These are phyloP conservation scores for Drosophila rubida DNA, from an alignment of 2,888 invertebrate genomes.

Conservation along the genomic window DNA sequence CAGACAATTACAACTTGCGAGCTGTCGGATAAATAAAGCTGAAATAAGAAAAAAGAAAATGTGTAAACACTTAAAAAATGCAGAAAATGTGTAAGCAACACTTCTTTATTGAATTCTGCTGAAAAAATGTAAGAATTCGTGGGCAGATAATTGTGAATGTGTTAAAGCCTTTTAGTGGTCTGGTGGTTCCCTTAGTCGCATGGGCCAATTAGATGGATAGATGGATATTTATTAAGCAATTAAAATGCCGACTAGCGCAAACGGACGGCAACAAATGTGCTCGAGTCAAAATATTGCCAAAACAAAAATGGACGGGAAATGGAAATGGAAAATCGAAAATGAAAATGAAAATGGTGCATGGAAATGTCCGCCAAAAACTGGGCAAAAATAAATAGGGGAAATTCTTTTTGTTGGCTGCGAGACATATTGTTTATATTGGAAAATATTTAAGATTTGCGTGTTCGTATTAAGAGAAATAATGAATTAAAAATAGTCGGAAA, in stretches of 20 bases:
- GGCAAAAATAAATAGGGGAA: constrained; percentile 31
- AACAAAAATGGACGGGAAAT: constrained; percentile 29
- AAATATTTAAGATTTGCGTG: constrained; percentile 50
- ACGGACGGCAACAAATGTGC: constrained; percentile 48
- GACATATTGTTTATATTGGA: constrained; percentile 63
- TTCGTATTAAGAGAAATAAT: constrained; percentile 47
- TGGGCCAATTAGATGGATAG: constrained; percentile 43
- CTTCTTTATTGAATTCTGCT: not conserved
- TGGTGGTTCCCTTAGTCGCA: not conserved
- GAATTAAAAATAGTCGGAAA: constrained; percentile 54
- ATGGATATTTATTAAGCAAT: constrained; percentile 65
- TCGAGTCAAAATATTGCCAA: constrained; percentile 43
- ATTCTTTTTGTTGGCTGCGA: constrained; percentile 17
- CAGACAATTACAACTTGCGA: not conserved
- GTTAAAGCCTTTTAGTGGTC: not conserved
- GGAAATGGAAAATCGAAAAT: constrained; percentile 54
- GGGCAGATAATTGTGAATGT: not conserved
- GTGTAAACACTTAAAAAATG: not conserved
- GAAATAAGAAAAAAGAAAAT: not conserved
- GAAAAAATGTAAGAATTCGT: not conserved
- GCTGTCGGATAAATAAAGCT: not conserved
- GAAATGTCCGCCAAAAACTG: constrained; percentile 51
- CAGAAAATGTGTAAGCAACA: not conserved
- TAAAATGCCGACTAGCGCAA: constrained; percentile 58
- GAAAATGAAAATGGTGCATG: constrained; percentile 47